phyloP scores from a whole-genome alignment of 2,888 invertebrate genomes.

The Arctia plantaginis region DNA sequence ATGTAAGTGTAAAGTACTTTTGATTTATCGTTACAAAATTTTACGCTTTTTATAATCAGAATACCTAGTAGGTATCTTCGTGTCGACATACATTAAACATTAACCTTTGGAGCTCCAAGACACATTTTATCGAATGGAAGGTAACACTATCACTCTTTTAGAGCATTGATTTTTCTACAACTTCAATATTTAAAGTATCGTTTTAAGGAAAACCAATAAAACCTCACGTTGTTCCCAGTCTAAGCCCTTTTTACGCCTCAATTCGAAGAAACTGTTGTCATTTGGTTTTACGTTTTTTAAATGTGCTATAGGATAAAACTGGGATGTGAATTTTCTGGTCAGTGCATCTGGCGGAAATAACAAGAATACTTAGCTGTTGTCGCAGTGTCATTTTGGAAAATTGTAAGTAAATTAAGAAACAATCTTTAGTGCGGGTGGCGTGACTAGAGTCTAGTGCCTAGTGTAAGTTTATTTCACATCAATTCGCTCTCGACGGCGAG shows the following conservation, averaged over 20 bases:
- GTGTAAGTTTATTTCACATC: too few species aligned
- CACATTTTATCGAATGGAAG: not conserved
- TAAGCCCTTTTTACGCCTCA: constrained; percentile 7
- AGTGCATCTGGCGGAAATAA: not conserved
- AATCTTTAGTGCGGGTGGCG: not conserved
- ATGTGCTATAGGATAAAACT: not conserved
- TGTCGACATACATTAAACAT: not conserved
- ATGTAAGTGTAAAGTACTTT: not conserved
- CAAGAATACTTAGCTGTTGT: not conserved
- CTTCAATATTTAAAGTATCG: constrained; percentile 23
- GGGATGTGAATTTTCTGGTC: not conserved
- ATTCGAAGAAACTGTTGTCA: constrained; percentile 5
- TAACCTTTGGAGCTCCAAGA: not conserved
- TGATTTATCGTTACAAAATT: not conserved
- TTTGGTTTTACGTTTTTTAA: constrained; percentile 13
- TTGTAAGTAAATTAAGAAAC: not conserved
- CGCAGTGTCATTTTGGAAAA: not conserved
- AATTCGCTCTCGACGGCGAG: too few species aligned
- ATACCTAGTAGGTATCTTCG: not conserved
- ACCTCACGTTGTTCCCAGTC: constrained; percentile 2
- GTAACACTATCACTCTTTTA: not conserved
- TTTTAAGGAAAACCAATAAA: constrained; percentile 22
- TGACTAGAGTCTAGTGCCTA: too few species aligned
- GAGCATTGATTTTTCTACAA: constrained; percentile 17
- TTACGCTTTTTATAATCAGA: not conserved